Conservation (phyloP, 2,797 vertebrate genomes). For the Cygnus olor region DNA sequence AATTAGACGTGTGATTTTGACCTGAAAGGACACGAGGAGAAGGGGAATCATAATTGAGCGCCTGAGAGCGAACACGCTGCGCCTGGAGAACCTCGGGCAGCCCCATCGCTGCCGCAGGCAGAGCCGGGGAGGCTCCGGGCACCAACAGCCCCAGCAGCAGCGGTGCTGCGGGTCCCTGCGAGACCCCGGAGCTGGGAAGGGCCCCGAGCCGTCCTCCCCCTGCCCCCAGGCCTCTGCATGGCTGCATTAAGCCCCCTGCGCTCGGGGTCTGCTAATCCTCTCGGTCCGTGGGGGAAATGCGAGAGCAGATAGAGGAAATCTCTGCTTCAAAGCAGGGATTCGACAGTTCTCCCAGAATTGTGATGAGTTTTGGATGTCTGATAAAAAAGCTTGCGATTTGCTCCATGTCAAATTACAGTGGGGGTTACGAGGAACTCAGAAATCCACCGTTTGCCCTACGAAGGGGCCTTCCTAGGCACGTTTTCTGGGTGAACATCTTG, state of each 20-base stretch:
- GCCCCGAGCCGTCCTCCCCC: constrained; percentile 11
- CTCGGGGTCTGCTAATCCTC: not conserved
- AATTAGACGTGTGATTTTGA: not conserved
- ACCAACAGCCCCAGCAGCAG: not conserved
- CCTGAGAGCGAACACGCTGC: not conserved
- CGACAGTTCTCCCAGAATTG: not conserved
- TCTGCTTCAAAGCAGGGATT: not conserved
- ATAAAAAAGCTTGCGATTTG: not conserved
- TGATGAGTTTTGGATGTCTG: not conserved
- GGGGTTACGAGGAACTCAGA: too few relatives aligned
- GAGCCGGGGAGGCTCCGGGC: not conserved
- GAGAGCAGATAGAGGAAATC: not conserved
- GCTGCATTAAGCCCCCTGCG: not conserved
- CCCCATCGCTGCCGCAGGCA: not conserved
- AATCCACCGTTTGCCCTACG: too few relatives aligned
- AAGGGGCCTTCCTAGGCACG: not conserved
- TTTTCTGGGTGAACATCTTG: too few relatives aligned
- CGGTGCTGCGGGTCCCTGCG: not conserved
- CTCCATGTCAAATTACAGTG: too few relatives aligned
- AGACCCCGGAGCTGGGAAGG: not conserved
- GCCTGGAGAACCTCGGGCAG: not conserved
- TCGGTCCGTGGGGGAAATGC: not conserved
- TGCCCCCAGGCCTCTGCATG: not conserved
- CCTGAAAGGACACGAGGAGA: not conserved
- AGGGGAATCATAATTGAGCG: not conserved